These are phyloP conservation scores for Heliornis fulica DNA, from an alignment of 2,113 vertebrate species.

Conservation along the genomic window DNA sequence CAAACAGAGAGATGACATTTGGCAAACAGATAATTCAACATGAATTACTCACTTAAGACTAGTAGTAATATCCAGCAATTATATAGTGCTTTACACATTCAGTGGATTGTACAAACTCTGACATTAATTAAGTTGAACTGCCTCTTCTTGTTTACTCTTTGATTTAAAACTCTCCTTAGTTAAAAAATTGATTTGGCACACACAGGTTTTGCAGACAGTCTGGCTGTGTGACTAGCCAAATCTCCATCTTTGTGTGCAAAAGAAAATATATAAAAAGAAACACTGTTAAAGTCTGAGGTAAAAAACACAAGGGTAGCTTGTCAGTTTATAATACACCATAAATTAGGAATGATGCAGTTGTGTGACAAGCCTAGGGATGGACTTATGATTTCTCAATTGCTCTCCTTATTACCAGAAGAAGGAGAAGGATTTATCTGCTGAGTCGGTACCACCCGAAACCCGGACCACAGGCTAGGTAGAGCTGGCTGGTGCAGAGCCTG, in stretches of 20 bases:
- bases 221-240: not conserved
- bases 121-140: slow-evolving; percentile 53
- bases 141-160: not conserved
- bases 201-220: not conserved
- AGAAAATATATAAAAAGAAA: not conserved
- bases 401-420: not conserved
- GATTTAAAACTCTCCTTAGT: not conserved
- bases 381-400: not conserved
- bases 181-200: not conserved
- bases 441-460: not conserved
- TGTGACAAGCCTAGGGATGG: not conserved
- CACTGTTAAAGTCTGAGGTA: not conserved
- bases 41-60: slow-evolving; percentile 39
- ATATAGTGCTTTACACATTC: not conserved
- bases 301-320: not conserved
- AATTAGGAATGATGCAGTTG: not conserved
- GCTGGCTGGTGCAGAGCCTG: not conserved
- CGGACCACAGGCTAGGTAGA: not conserved
- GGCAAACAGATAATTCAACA: slow-evolving; percentile 57
- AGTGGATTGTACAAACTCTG: slow-evolving; percentile 6
- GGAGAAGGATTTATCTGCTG: not conserved
- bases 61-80: slow-evolving; percentile 41
- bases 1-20: slow-evolving; percentile 47
- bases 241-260: not conserved
- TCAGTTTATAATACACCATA: not conserved